These are phyloP conservation scores for Heliocidaris erythrogramma DNA, from an alignment of 35 echinoderm and acorn worm species.

Conservation along the genomic window DNA sequence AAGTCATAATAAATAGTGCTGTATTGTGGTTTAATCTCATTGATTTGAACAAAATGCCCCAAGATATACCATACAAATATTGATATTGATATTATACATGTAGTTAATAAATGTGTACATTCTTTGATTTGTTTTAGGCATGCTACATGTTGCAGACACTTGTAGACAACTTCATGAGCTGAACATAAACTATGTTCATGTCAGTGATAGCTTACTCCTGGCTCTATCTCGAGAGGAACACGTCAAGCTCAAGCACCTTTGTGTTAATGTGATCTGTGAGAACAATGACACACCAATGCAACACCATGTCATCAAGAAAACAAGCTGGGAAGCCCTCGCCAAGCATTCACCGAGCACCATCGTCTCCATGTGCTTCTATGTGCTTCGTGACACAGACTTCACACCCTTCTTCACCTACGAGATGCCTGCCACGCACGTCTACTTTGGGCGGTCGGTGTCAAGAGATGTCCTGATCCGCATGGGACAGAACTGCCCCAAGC, in stretches of 20 bases:
- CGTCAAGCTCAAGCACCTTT: constrained; percentile 70
- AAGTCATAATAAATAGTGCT: too few relatives aligned
- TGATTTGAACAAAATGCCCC: too few relatives aligned
- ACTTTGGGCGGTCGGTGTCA: constrained; percentile 79
- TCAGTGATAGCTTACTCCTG: constrained; percentile 76
- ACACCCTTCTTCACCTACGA: constrained; percentile 68
- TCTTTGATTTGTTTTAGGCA: constrained; percentile 54
- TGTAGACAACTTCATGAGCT: constrained; percentile 77
- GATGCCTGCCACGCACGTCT: constrained; percentile 75
- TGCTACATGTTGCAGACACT: constrained; percentile 73
- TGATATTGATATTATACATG: too few relatives aligned
- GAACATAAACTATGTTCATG: constrained; percentile 72
- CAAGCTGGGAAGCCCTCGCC: constrained; percentile 79
- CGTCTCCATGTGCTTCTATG: constrained; percentile 78
- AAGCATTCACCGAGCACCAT: constrained; percentile 66
- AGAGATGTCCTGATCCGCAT: constrained; percentile 67
- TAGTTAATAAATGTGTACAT: neutral
- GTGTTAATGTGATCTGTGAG: constrained; percentile 59
- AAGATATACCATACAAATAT: too few relatives aligned
- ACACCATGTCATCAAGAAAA: constrained; percentile 58
- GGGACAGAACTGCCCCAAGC: constrained; percentile 59
- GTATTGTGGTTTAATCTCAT: too few relatives aligned
- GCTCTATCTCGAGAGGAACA: constrained; percentile 74
- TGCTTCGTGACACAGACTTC: constrained; percentile 67
- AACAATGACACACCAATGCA: constrained; percentile 18